Percentiles rank a stretch among this genome's conserved stretches.
Evolutionary conservation across 2,113 vertebrate species (phyloP).

Genomic region (Morone saxatilis): DNA sequence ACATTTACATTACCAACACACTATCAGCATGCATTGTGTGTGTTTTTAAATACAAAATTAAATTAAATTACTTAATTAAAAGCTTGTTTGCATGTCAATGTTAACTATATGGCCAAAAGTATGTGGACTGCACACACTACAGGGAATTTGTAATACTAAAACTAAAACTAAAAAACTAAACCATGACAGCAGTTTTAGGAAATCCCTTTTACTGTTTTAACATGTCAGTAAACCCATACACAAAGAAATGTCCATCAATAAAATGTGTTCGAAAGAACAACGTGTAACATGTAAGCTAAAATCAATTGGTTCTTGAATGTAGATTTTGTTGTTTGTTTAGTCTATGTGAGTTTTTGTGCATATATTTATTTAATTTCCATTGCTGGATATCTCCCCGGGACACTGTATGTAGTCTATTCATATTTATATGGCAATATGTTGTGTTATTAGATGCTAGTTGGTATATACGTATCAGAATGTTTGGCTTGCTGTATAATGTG

Average conservation of each 20-base stretch:
- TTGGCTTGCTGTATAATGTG: neutral
- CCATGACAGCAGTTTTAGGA: neutral
- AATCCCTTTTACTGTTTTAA: neutral
- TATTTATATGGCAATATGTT: neutral
- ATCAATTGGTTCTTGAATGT: neutral
- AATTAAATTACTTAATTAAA: conserved; percentile 10
- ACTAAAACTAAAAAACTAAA: too few species aligned
- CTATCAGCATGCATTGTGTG: conserved; percentile 22
- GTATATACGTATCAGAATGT: neutral
- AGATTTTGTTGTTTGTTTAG: conserved; percentile 3
- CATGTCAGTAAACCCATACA: neutral
- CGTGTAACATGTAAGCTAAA: neutral
- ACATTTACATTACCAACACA: conserved; percentile 77
- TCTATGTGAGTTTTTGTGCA: neutral
- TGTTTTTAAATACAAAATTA: conserved; percentile 72
- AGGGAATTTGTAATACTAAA: neutral
- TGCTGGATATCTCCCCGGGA: neutral
- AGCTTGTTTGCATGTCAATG: conserved; percentile 28
- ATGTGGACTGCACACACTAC: neutral
- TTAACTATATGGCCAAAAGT: conserved; percentile 3
- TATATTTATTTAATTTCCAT: neutral
- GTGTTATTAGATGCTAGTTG: neutral
- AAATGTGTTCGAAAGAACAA: neutral
- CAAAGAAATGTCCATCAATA: neutral
- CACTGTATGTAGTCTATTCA: neutral